Conservation (phyloP, 2,797 vertebrate genomes). For the Gobio occitaniae region DNA sequence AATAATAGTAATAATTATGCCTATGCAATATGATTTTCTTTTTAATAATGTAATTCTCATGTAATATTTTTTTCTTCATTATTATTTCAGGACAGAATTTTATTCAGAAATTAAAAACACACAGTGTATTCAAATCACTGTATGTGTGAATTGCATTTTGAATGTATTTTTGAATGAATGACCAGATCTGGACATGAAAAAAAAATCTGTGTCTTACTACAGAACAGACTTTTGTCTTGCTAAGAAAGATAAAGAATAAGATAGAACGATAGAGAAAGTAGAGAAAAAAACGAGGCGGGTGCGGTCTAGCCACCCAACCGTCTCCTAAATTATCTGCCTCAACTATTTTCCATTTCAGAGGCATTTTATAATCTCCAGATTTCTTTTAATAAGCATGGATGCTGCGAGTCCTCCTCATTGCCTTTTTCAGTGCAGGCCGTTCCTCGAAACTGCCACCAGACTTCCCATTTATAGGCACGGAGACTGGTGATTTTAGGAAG, state of each 20-base stretch:
- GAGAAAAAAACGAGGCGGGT: conserved; percentile 9
- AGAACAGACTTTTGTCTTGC: background rate
- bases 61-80: background rate
- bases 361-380: conserved; percentile 65
- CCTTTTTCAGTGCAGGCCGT: conserved; percentile 73
- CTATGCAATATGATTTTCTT: too few relatives aligned
- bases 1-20: too few relatives aligned
- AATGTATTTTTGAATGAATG: background rate
- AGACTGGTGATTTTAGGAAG: conserved; percentile 49
- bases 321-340: conserved; percentile 50
- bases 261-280: conserved; percentile 19
- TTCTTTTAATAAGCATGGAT: conserved; percentile 67
- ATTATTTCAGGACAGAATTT: background rate
- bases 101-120: background rate
- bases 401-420: conserved; percentile 44
- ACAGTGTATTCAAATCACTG: background rate
- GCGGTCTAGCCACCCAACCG: conserved; percentile 37
- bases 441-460: conserved; percentile 65
- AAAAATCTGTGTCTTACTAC: background rate
- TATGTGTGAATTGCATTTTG: background rate
- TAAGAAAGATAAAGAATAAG: background rate
- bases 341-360: conserved; percentile 69
- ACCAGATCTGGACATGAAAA: background rate
- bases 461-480: conserved; percentile 70
- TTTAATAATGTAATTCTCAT: too few relatives aligned